Evolutionary conservation across 2,797 vertebrate species (phyloP).

Genomic region (Hephaestus fuliginosus): DNA sequence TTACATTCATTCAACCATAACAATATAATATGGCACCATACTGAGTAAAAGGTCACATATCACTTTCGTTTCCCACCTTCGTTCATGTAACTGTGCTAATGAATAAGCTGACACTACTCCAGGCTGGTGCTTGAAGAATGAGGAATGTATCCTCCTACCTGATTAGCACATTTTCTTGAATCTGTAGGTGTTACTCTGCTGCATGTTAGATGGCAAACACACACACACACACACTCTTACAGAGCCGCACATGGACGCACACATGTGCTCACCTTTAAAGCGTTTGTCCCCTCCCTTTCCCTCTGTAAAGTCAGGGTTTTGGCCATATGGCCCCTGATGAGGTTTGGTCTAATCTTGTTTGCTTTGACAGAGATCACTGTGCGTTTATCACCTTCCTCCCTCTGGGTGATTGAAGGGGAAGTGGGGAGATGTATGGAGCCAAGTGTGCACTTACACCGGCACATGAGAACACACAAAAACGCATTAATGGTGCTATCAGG

Average conservation of each 20-base stretch:
- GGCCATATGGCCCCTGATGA: constrained; percentile 64
- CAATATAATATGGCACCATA: not conserved
- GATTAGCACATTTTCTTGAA: constrained; percentile 23
- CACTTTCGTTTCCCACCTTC: constrained; percentile 6
- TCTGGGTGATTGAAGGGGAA: constrained; percentile 50
- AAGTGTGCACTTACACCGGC: constrained; percentile 8
- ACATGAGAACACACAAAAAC: constrained; percentile 32
- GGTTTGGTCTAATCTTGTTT: constrained; percentile 76
- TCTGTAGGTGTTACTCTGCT: constrained; percentile 8
- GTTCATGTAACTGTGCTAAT: constrained; percentile 1
- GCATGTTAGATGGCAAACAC: not conserved
- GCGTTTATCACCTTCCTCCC: constrained; percentile 51
- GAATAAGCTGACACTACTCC: constrained; percentile 5
- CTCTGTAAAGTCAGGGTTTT: constrained; percentile 27
- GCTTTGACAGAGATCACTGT: constrained; percentile 55
- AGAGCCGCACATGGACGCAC: not conserved
- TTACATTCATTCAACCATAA: not conserved
- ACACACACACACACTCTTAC: not conserved
- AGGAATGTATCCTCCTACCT: constrained; percentile 11
- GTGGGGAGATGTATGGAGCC: constrained; percentile 30
- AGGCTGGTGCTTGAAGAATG: not conserved
- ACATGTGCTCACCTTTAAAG: constrained; percentile 15
- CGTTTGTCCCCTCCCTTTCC: constrained; percentile 9
- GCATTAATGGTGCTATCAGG: constrained; percentile 4
- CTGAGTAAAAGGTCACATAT: constrained; percentile 3